Base-by-base conservation (phyloP, 2,113 vertebrate genomes). In the Neogale vison region DNA sequence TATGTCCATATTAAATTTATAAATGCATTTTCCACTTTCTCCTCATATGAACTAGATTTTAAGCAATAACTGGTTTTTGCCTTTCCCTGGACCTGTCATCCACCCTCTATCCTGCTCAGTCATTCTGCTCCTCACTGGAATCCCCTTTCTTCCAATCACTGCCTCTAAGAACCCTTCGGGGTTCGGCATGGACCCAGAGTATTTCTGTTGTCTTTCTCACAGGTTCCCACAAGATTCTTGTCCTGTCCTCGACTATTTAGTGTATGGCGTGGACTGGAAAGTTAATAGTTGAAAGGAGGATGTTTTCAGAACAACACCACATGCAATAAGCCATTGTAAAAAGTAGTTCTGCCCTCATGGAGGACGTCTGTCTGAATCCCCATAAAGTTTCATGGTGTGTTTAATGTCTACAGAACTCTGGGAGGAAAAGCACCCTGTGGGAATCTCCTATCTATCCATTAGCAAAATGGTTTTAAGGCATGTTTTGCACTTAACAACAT, bases 241-340 rank as follows among this genome's bases (percentile, higher is more conserved):
- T 2, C 26, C 29, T 59, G 4, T n/a, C 31, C 11, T 34, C 17
- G 65, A 59, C 79, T 59, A 3, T 50, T 82, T 9, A 80, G 36
- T 80, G 14, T 26, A 39, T n/a, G 55, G 39, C 34, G 5, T 47
- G 47, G 74, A 63, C 55, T 59, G 80, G 36, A 87, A 82, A 76
- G 61, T 67, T 52, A 67, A 24, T 55, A 93, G 59, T 47, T 59
- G 21, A 83, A 77, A 82, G 9, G 1, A 3, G 12, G 13, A 39
- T 52, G 21, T 71, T 90, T 92, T 82, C 72, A 96, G 93, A 95
- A 81, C 42, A 90, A 95, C 86, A 88, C 39, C n/a, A 31, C 50
- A 80, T 76, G 61, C 39, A 29, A 80, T 36, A 79, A 82, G 42
- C 36, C 39, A 45, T 67, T 67, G 67, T 89, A 74, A 84, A 80